Conservation (phyloP, 2,113 vertebrate species). For the Desmodus rotundus region DNA sequence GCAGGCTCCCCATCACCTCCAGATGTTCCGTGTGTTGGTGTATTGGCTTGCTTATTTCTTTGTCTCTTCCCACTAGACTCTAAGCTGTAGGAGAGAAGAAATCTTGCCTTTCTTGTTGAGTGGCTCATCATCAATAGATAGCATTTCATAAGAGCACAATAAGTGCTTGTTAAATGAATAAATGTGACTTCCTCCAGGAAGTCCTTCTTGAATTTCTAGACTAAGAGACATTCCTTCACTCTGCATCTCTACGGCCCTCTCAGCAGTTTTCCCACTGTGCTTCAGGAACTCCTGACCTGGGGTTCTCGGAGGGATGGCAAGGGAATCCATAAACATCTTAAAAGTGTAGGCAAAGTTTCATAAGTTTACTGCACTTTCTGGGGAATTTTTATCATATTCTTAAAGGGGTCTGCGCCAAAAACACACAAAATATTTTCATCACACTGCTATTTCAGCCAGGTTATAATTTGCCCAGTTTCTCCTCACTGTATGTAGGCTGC, state of each 20-base stretch:
- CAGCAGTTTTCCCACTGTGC: not conserved
- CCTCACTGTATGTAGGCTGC: no score
- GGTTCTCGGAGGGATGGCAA: not conserved
- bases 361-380: not conserved
- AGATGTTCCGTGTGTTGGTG: not conserved
- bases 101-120: not conserved
- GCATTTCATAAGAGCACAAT: not conserved
- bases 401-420: not conserved
- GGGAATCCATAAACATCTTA: not conserved
- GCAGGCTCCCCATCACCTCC: not conserved
- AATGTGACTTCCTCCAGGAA: constrained; percentile 2
- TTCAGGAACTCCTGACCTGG: not conserved
- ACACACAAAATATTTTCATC: not conserved
- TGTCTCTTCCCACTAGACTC: not conserved
- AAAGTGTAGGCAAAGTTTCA: not conserved
- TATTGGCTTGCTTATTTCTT: not conserved
- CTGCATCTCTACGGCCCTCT: not conserved
- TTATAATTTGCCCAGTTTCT: not conserved
- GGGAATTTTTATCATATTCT: not conserved
- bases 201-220: not conserved
- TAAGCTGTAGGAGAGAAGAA: not conserved
- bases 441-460: not conserved
- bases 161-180: not conserved
- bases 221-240: not conserved
- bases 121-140: not conserved